A percentile compares a stretch with the other conserved stretches of the same genome.
Evolutionary conservation across 2,888 invertebrate species (phyloP).

Genomic region (Trichopoda pennipes): DNA sequence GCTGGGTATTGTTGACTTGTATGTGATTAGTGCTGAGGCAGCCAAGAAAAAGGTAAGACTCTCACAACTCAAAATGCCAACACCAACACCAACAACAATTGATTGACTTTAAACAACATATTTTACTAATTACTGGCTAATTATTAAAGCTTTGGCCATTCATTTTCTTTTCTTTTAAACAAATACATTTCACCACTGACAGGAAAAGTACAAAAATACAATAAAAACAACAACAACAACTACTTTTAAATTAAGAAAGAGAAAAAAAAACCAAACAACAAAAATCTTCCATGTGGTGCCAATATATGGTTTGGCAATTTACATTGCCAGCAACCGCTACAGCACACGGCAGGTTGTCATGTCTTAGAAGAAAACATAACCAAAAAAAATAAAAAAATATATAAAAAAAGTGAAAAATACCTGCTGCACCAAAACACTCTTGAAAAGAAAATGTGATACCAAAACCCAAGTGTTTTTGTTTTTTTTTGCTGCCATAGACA

Average conservation of each 20-base stretch:
- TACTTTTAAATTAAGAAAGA: too few relatives aligned
- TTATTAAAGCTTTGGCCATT: slow-evolving; percentile 47
- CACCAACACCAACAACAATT: slow-evolving; percentile 33
- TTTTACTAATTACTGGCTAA: slow-evolving; percentile 71
- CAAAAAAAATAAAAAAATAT: too few relatives aligned
- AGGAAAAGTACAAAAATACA: too few relatives aligned
- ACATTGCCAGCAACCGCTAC: slow-evolving; percentile 34
- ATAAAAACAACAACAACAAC: not conserved
- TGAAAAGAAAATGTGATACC: slow-evolving; percentile 42
- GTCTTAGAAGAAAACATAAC: not conserved
- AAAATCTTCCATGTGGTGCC: slow-evolving; percentile 36
- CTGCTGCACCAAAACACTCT: not conserved
- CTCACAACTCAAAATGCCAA: not conserved
- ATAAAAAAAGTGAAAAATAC: slow-evolving; percentile 9
- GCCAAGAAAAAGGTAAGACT: slow-evolving; percentile 85
- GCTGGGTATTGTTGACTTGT: slow-evolving; percentile 90
- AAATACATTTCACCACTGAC: slow-evolving; percentile 28
- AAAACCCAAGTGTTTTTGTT: slow-evolving; percentile 25
- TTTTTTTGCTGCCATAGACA: slow-evolving; percentile 24
- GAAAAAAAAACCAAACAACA: slow-evolving; percentile 30
- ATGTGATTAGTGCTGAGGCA: slow-evolving; percentile 83
- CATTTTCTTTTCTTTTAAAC: slow-evolving; percentile 36
- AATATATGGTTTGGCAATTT: slow-evolving; percentile 40
- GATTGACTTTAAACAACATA: slow-evolving; percentile 70
- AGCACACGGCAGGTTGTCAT: slow-evolving; percentile 59